Percentiles rank a stretch among this genome's conserved stretches.
Conservation (phyloP, 2,797 vertebrate species). For the Brachyalestes nurse region DNA sequence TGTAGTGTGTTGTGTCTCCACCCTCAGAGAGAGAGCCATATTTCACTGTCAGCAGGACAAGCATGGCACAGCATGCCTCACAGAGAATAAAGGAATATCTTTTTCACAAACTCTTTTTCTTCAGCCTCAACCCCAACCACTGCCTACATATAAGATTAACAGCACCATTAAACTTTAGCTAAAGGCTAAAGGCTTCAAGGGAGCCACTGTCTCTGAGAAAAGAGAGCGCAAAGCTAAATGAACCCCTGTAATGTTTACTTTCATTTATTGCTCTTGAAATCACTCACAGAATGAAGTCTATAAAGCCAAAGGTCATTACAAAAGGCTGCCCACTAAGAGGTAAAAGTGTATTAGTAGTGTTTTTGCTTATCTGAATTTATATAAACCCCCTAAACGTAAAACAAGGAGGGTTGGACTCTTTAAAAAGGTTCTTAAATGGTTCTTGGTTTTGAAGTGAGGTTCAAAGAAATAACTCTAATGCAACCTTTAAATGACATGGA, state of each 20-base stretch:
- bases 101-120: slow-evolving; percentile 56
- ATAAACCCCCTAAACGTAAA: not conserved
- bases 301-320: slow-evolving; percentile 6
- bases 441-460: not conserved
- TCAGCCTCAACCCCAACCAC: slow-evolving; percentile 64
- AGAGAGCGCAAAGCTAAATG: slow-evolving; percentile 13
- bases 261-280: slow-evolving; percentile 38
- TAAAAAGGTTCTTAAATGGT: not conserved
- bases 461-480: not conserved
- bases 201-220: slow-evolving; percentile 45
- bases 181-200: slow-evolving; percentile 37
- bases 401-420: not conserved
- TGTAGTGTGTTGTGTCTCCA: slow-evolving; percentile 63
- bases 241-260: slow-evolving; percentile 35
- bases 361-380: not conserved
- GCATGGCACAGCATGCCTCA: slow-evolving; percentile 58
- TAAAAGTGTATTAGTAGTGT: not conserved
- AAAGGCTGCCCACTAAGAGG: not conserved
- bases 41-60: slow-evolving; percentile 65
- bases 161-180: slow-evolving; percentile 26
- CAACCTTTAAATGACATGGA: not conserved
- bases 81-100: slow-evolving; percentile 60
- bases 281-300: slow-evolving; percentile 1
- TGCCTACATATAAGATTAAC: slow-evolving; percentile 45
- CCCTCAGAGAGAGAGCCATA: slow-evolving; percentile 68